Percentiles rank a stretch among this genome's conserved stretches.
phyloP scores from a whole-genome alignment of 53 echinoderm and acorn worm genomes.

The Holothuria leucospilota region DNA sequence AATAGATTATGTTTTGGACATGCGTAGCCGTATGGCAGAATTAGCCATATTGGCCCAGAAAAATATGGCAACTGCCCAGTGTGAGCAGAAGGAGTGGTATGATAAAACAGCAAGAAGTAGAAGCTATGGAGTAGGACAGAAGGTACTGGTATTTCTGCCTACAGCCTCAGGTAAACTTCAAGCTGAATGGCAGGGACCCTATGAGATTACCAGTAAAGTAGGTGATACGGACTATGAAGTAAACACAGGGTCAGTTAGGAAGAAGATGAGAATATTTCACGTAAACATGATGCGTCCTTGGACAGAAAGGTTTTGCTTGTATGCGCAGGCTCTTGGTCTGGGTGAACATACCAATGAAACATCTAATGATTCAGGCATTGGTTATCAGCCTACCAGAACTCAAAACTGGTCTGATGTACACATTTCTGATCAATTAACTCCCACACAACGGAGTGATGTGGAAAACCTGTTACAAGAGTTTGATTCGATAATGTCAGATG shows the following conservation, averaged over 20 bases:
- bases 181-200: slow-evolving; percentile 55
- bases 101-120: slow-evolving; percentile 34
- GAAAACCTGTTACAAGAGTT: too few species aligned
- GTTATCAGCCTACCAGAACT: too few species aligned
- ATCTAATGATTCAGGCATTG: too few species aligned
- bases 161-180: background rate
- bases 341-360: too few species aligned
- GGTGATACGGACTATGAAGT: slow-evolving; percentile 45
- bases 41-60: background rate
- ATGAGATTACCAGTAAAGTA: slow-evolving; percentile 1
- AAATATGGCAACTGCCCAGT: slow-evolving; percentile 18
- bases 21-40: background rate
- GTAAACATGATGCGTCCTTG: background rate
- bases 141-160: slow-evolving; percentile 38
- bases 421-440: too few species aligned
- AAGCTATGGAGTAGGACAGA: slow-evolving; percentile 16
- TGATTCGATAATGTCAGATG: too few species aligned
- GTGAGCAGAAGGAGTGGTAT: slow-evolving; percentile 41
- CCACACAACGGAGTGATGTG: too few species aligned
- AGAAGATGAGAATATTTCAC: background rate
- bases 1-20: background rate
- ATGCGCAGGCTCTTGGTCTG: too few species aligned
- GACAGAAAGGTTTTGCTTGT: background rate
- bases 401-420: too few species aligned
- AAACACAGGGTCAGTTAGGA: background rate